A percentile compares a stretch with the other conserved stretches of the same genome.
Conservation (phyloP, 2,888 invertebrate species). For the Harpalus rufipes region DNA sequence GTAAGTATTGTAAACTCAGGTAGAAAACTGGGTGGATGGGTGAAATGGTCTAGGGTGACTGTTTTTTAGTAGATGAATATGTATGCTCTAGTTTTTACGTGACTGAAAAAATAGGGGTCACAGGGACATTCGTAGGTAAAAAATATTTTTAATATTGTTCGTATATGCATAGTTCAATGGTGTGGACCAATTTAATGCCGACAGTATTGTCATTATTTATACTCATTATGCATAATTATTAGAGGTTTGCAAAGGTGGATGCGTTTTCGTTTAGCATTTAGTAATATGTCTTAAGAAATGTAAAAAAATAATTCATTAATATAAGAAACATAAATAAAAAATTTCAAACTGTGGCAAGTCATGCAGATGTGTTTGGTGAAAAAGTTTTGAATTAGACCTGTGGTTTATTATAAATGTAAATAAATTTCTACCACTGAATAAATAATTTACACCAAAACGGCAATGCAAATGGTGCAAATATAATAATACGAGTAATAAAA, state of each 20-base stretch:
- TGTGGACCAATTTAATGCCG: not conserved
- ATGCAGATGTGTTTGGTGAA: no score
- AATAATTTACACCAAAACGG: no score
- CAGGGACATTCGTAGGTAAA: not conserved
- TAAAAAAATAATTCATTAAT: not conserved
- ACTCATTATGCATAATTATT: not conserved
- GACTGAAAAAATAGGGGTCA: not conserved
- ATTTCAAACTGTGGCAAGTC: no score
- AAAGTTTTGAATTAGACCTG: no score
- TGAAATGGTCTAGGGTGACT: not conserved
- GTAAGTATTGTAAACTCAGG: slow-evolving; percentile 32
- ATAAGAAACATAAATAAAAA: not conserved
- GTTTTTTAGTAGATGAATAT: slow-evolving; percentile 28
- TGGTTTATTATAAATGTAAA: no score
- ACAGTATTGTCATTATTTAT: not conserved
- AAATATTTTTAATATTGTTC: slow-evolving; percentile 7
- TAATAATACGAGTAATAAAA: no score
- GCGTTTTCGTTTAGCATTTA: not conserved
- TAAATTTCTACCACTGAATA: no score
- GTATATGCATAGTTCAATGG: not conserved
- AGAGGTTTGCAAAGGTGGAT: not conserved
- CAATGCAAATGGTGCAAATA: no score
- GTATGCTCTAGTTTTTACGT: slow-evolving; percentile 24
- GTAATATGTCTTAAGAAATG: not conserved
- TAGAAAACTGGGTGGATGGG: slow-evolving; percentile 14